These are phyloP conservation scores for Drosophila mauritiana DNA, from an alignment of 1,140 invertebrate species.

Conservation along the genomic window DNA sequence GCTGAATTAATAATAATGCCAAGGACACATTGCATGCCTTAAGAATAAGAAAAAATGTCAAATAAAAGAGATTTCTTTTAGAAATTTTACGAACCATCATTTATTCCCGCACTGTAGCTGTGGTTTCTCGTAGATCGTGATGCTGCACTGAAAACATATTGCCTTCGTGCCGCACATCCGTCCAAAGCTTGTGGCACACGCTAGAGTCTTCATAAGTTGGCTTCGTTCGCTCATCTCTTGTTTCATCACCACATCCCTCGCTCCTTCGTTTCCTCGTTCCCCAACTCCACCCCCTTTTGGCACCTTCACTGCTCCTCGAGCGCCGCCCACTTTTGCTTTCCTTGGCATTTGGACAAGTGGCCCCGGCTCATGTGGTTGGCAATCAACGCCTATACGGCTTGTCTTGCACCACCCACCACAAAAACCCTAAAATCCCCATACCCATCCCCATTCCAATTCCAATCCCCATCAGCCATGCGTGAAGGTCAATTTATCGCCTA, in stretches of 20 bases:
- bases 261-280: neutral
- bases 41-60: too few species aligned
- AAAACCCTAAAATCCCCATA: too few species aligned
- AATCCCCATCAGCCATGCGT: constrained; percentile 42
- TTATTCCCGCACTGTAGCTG: neutral
- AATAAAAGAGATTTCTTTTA: too few species aligned
- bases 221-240: constrained; percentile 10
- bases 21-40: too few species aligned
- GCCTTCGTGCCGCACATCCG: constrained; percentile 12
- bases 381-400: constrained; percentile 56
- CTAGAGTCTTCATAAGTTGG: constrained; percentile 51
- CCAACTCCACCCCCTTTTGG: neutral
- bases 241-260: constrained; percentile 11
- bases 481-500: constrained; percentile 81
- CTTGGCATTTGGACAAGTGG: constrained; percentile 46
- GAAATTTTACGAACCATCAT: too few species aligned
- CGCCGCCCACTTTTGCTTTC: neutral
- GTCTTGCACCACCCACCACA: neutral
- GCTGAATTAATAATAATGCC: too few species aligned
- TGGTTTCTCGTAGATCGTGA: neutral
- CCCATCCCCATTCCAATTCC: neutral
- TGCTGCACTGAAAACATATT: constrained; percentile 31
- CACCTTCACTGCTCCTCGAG: neutral
- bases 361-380: constrained; percentile 55
- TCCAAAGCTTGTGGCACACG: constrained; percentile 35